These are phyloP conservation scores for Montifringilla adamsi DNA, from an alignment of 2,113 vertebrate genomes.

Conservation along the genomic window DNA sequence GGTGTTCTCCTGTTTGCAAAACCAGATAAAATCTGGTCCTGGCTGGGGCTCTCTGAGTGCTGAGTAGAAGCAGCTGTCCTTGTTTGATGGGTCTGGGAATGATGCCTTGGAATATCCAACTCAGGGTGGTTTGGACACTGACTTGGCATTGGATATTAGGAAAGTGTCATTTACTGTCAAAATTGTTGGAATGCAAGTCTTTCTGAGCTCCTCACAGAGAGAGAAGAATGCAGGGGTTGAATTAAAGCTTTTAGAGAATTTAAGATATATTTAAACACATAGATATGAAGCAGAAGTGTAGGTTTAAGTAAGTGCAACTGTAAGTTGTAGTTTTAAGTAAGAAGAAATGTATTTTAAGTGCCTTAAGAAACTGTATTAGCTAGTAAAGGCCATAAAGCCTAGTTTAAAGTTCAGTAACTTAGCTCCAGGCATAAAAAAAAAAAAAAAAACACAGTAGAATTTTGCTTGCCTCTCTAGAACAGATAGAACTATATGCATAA, in stretches of 20 bases:
- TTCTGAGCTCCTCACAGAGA: not conserved
- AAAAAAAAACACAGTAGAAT: not conserved
- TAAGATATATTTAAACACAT: not conserved
- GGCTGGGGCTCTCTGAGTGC: not conserved
- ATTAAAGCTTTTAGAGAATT: not conserved
- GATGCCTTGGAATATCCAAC: not conserved
- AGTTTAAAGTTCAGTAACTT: not conserved
- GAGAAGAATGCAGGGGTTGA: not conserved
- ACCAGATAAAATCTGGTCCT: not conserved
- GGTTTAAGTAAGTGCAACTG: not conserved
- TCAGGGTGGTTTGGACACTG: not conserved
- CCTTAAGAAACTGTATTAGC: not conserved
- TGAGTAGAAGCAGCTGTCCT: not conserved
- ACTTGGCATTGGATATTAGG: not conserved
- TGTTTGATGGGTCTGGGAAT: not conserved
- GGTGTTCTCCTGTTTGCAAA: not conserved
- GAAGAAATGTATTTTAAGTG: not conserved
- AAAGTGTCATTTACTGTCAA: not conserved
- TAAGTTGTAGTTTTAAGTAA: not conserved
- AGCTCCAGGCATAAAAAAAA: not conserved
- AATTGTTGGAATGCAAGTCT: not conserved
- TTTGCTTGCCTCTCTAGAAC: not conserved
- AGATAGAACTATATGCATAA: accelerated
- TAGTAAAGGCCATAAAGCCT: not conserved
- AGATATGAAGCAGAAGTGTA: not conserved